Evolutionary conservation across 1,140 invertebrate species (phyloP).

Genomic region (Gonatopus flavifemur): DNA sequence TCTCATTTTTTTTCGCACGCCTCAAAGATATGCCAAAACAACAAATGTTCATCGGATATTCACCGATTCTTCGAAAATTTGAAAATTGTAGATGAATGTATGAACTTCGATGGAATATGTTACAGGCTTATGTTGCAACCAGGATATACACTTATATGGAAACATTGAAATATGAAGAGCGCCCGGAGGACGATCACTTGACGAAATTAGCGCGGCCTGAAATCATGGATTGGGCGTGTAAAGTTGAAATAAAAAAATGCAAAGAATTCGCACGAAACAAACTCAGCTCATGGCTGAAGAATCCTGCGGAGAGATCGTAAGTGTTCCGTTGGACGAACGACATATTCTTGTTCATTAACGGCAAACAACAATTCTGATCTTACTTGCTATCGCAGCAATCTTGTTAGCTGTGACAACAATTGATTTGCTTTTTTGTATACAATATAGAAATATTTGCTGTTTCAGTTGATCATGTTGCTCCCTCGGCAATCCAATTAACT

Average conservation of each 20-base stretch:
- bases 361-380: too few species aligned
- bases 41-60: not conserved
- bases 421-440: too few species aligned
- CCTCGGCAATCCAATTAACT: too few species aligned
- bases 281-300: not conserved
- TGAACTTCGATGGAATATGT: not conserved
- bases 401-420: too few species aligned
- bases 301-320: too few species aligned
- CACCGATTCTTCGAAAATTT: not conserved
- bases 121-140: constrained; percentile 25
- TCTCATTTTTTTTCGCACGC: constrained; percentile 25
- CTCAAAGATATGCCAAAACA: constrained; percentile 27
- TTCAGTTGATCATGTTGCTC: too few species aligned
- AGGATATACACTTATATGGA: constrained; percentile 28
- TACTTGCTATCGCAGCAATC: too few species aligned
- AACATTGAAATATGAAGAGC: constrained; percentile 25
- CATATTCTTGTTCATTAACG: too few species aligned
- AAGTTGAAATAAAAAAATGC: constrained; percentile 24
- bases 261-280: constrained; percentile 1
- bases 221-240: constrained; percentile 26
- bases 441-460: too few species aligned
- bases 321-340: too few species aligned
- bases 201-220: constrained; percentile 17
- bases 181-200: constrained; percentile 15
- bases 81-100: not conserved